These are phyloP conservation scores for Anthoptus insignis DNA, from an alignment of 2,888 invertebrate genomes.

Conservation along the genomic window DNA sequence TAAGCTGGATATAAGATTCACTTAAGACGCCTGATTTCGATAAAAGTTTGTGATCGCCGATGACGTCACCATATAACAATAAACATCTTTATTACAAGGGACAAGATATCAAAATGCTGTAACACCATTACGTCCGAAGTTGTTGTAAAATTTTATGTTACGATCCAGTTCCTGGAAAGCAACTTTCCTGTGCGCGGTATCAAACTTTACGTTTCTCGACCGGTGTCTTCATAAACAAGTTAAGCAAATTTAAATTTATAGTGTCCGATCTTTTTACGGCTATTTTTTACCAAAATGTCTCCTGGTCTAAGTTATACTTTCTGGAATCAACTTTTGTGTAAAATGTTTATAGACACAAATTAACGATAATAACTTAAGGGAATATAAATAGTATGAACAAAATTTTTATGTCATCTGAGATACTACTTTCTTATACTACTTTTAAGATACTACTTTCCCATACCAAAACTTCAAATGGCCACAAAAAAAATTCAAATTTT, in stretches of 20 bases:
- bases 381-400: too few species aligned
- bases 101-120: slow-evolving; percentile 80
- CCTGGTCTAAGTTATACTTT: background rate
- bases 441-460: too few species aligned
- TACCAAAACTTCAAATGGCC: too few species aligned
- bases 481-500: too few species aligned
- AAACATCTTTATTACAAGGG: slow-evolving; percentile 58
- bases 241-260: slow-evolving; percentile 33
- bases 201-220: slow-evolving; percentile 64
- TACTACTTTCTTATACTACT: too few species aligned
- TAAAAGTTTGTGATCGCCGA: slow-evolving; percentile 1
- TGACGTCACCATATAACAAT: slow-evolving; percentile 63
- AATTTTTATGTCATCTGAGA: too few species aligned
- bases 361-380: too few species aligned
- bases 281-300: slow-evolving; percentile 13
- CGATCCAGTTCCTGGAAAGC: slow-evolving; percentile 73
- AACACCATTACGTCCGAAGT: slow-evolving; percentile 77
- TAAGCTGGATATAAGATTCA: background rate
- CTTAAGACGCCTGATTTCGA: background rate
- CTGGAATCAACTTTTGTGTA: too few species aligned
- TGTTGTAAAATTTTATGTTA: slow-evolving; percentile 83
- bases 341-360: too few species aligned
- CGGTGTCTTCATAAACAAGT: slow-evolving; percentile 52
- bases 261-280: slow-evolving; percentile 26
- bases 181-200: slow-evolving; percentile 70